Percentiles rank a stretch among this genome's conserved stretches.
These are phyloP conservation scores for Zoanthus solanderi DNA, from an alignment of 92 coral and sea anemone species.

Conservation along the genomic window DNA sequence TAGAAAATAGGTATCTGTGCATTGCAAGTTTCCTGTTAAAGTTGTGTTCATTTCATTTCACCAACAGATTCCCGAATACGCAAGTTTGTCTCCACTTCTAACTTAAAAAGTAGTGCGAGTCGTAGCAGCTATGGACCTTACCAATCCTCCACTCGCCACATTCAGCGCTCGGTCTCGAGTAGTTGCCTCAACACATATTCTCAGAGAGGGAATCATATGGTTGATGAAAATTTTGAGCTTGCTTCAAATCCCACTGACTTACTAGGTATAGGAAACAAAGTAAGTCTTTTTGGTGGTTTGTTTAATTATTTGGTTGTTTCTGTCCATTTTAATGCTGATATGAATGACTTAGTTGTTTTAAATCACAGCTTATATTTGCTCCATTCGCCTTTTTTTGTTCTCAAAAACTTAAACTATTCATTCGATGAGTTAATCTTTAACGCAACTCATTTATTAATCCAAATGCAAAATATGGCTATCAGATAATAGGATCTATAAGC, in stretches of 20 bases:
- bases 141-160: slow-evolving; percentile 62
- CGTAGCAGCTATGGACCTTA: slow-evolving; percentile 81
- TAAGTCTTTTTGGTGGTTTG: background rate
- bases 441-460: background rate
- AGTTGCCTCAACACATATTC: slow-evolving; percentile 71
- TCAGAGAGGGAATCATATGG: slow-evolving; percentile 56
- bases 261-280: slow-evolving; percentile 38
- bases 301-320: background rate
- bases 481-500: background rate
- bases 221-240: slow-evolving; percentile 31
- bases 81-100: slow-evolving; percentile 64
- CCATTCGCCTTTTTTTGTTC: background rate
- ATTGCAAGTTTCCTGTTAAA: background rate
- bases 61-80: slow-evolving; percentile 60
- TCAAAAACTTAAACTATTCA: too few species aligned
- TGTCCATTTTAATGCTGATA: background rate
- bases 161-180: slow-evolving; percentile 78
- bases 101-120: slow-evolving; percentile 65
- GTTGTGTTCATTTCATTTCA: background rate
- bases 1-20: too few species aligned
- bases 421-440: too few species aligned
- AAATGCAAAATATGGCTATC: background rate
- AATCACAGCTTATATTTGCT: background rate
- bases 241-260: slow-evolving; percentile 7
- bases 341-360: too few species aligned